Conservation (phyloP, 1,140 invertebrate species). For the Heliothis virescens region DNA sequence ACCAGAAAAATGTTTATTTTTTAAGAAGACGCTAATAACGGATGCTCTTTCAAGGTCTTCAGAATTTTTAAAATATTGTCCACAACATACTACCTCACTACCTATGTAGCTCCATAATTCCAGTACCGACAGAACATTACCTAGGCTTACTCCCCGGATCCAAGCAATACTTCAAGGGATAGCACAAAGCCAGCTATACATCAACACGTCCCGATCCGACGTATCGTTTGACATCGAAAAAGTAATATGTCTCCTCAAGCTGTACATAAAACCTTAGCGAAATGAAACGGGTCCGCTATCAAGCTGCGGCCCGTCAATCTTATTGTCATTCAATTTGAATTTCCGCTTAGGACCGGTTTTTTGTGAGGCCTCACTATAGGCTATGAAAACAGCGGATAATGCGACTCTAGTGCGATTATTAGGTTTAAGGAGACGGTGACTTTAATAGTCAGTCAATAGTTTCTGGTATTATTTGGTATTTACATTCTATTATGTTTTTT, state of each 20-base stretch:
- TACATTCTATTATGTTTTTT: too few relatives aligned
- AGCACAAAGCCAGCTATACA: slow-evolving; percentile 24
- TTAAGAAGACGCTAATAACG: too few relatives aligned
- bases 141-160: slow-evolving; percentile 19
- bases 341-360: slow-evolving; percentile 77
- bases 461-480: too few relatives aligned
- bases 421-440: too few relatives aligned
- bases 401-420: background rate
- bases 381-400: slow-evolving; percentile 52
- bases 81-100: too few relatives aligned
- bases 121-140: slow-evolving; percentile 10
- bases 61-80: too few relatives aligned
- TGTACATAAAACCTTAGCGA: slow-evolving; percentile 74
- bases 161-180: slow-evolving; percentile 12
- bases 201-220: slow-evolving; percentile 34
- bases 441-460: too few relatives aligned
- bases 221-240: slow-evolving; percentile 60
- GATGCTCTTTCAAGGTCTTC: too few relatives aligned
- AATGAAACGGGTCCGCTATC: slow-evolving; percentile 79
- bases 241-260: slow-evolving; percentile 73
- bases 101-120: background rate
- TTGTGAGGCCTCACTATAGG: slow-evolving; percentile 59
- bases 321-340: slow-evolving; percentile 85
- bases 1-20: too few relatives aligned
- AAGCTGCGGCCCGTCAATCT: slow-evolving; percentile 77